A percentile compares a stretch with the other conserved stretches of the same genome.
Evolutionary conservation across 53 echinoderm and acorn worm species (phyloP).

Genomic region (Echinarachnius parma): DNA sequence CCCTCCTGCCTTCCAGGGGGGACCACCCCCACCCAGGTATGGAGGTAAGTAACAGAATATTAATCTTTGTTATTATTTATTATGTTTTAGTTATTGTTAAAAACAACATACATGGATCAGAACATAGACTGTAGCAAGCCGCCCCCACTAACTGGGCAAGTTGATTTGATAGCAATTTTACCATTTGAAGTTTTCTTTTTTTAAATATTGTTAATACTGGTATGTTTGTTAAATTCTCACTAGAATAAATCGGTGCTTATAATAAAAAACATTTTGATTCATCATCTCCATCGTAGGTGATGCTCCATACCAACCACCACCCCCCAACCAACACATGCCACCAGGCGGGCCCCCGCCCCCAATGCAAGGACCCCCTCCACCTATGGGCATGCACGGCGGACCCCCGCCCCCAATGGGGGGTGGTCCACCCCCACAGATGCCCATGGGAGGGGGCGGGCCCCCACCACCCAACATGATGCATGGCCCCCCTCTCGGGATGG

Average conservation of each 20-base stretch:
- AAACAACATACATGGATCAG: no score
- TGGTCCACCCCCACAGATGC: conserved; percentile 12
- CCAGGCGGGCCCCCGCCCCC: conserved; percentile 29
- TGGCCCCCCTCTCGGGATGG: conserved; percentile 57
- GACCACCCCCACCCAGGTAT: conserved; percentile 51
- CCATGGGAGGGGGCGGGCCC: conserved; percentile 16
- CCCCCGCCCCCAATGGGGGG: conserved; percentile 35
- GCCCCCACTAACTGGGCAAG: no score
- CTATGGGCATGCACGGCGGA: conserved; percentile 50
- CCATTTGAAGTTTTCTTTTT: no score
- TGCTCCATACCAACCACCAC: conserved; percentile 21
- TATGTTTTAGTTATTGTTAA: no score
- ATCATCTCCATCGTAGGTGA: no score
- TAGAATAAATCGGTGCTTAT: no score
- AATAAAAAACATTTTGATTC: no score
- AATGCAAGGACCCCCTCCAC: conserved; percentile 58
- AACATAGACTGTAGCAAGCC: no score
- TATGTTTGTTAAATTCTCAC: no score
- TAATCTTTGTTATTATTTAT: no score
- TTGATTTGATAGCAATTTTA: no score
- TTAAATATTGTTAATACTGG: no score
- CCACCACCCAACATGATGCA: conserved; percentile 43
- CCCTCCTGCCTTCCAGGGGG: conserved; percentile 58
- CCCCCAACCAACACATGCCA: conserved; percentile 8
- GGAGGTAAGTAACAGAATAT: conserved; percentile 24